A percentile compares a stretch with the other conserved stretches of the same genome.
phyloP scores from a whole-genome alignment of 92 coral and sea anemone genomes.

The Zoanthus sociatus region DNA sequence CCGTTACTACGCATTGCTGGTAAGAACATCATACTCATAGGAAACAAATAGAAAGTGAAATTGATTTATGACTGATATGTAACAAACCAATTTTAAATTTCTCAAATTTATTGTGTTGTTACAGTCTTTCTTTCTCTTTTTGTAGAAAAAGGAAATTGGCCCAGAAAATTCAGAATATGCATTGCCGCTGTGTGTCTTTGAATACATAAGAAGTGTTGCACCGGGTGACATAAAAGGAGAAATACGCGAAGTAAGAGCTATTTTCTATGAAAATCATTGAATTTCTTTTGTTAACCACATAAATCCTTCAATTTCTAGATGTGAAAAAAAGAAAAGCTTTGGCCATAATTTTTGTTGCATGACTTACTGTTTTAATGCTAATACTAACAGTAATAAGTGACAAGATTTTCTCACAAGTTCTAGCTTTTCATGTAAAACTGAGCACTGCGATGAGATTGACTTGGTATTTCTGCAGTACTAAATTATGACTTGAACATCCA shows the following conservation, averaged over 20 bases:
- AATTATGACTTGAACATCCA: background rate
- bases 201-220: background rate
- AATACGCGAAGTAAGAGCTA: background rate
- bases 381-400: background rate
- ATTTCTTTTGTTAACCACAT: background rate
- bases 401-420: background rate
- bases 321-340: background rate
- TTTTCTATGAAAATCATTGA: background rate
- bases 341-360: background rate
- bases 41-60: constrained; percentile 11
- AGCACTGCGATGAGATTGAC: background rate
- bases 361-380: background rate
- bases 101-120: constrained; percentile 2
- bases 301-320: background rate
- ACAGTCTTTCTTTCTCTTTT: background rate
- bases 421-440: background rate
- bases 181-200: background rate
- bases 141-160: constrained; percentile 21
- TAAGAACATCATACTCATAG: background rate
- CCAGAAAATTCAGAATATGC: constrained; percentile 23
- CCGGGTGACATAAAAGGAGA: constrained; percentile 10
- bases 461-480: background rate
- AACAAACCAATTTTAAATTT: background rate
- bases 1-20: constrained; percentile 23
- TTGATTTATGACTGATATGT: constrained; percentile 12